Base-by-base conservation (phyloP, 2,113 vertebrate genomes). In the Gallinago undulata region DNA sequence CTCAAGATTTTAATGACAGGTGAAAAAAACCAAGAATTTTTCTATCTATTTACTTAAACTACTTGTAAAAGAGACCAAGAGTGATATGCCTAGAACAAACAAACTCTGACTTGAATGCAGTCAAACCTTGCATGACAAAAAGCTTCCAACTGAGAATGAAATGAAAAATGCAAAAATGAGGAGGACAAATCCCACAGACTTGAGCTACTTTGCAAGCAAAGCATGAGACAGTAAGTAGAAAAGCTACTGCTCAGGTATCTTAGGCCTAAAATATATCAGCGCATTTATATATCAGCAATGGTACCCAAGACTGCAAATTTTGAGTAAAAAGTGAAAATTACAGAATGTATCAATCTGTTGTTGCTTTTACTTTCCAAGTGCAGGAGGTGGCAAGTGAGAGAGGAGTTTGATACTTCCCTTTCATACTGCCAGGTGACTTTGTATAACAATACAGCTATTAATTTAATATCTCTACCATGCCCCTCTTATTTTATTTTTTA, bases 141-240 rank as follows among this genome's bases (percentile, higher is more conserved):
- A 67, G 4, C 5, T 84, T 62, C 30, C 15, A 69, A 13, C 25
- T 35, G 23, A 69, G 57, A 77, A 60, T 73, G 22, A 74, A 55
- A 6, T 9, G 24, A 78, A 57, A 77, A 70, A 69, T 6, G 2
- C 30, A 64, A 33, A 11, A 33, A 7, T 0, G 8, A 81, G 11
- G 25, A 66, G 16, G 11, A 63, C 25, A 82, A 76, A 70, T 39
- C 31, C 6, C 13, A 41, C 0, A 0, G 41, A n/a, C 6, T 39
- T 77, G 22, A 81, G 12, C 22, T 35, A 19, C 37, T 50, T 75
- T 4, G 4, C 21, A 79, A 70, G 35, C n/a, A 78, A 86, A 68
- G 37, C 10, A 55, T 5, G 15, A 83, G 41, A 53, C 19, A 31
- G 4, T 19, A 84, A n/a, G 13, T 27, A 22, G 24, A 81, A 75